Percentiles rank a stretch among this genome's conserved stretches.
Evolutionary conservation across 1,140 invertebrate species (phyloP).

Genomic region (Saccostrea glomerata): DNA sequence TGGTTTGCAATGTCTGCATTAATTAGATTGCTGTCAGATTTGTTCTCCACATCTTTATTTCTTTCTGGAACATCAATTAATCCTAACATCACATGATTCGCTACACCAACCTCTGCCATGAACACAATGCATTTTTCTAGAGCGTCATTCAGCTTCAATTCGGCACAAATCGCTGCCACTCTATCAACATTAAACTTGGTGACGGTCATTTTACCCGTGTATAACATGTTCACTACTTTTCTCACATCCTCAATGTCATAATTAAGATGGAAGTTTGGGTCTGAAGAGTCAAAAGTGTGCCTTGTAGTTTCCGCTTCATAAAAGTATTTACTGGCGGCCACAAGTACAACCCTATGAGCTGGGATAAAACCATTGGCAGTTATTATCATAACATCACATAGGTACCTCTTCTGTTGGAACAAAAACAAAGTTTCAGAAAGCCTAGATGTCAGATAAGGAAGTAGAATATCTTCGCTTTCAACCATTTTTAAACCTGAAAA

Average conservation of each 20-base stretch:
- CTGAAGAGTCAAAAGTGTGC: conserved; percentile 4
- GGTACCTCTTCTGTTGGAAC: conserved; percentile 47
- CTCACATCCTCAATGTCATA: conserved; percentile 44
- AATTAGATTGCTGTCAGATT: neutral
- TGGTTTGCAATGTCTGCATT: neutral
- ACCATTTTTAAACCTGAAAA: conserved; percentile 2
- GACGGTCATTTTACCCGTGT: conserved; percentile 40
- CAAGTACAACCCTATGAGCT: conserved; percentile 47
- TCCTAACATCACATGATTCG: neutral
- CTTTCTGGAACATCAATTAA: neutral
- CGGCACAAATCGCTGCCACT: conserved; percentile 20
- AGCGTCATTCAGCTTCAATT: conserved; percentile 14
- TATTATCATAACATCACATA: conserved; percentile 48
- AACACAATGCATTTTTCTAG: conserved; percentile 23
- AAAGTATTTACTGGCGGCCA: conserved; percentile 45
- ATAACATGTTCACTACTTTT: conserved; percentile 42
- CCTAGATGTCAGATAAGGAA: neutral
- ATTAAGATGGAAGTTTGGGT: conserved; percentile 49
- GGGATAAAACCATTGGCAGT: conserved; percentile 48
- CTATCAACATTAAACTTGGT: conserved; percentile 33
- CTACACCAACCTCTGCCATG: neutral
- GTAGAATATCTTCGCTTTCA: neutral
- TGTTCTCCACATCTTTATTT: neutral
- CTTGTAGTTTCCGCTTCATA: conserved; percentile 44
- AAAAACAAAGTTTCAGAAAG: conserved; percentile 45